A percentile compares a stretch with the other conserved stretches of the same genome.
Conservation (phyloP, 2,888 invertebrate species). For the Lasioglossum pauxillum region DNA sequence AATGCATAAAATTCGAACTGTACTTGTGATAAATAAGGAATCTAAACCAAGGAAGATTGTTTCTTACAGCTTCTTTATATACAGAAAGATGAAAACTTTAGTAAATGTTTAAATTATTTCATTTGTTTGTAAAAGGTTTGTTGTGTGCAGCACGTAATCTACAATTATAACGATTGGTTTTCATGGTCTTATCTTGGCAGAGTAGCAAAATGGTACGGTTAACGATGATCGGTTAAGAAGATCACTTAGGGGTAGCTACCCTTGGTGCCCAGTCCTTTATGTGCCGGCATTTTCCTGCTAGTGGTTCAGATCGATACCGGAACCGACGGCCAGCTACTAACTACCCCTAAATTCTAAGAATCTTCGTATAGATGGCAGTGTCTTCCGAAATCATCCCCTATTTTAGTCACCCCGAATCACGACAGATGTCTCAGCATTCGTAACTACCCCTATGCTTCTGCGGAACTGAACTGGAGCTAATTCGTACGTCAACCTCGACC, state of each 20-base stretch:
- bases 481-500: neutral
- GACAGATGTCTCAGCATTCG: conserved; percentile 62
- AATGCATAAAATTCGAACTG: no score
- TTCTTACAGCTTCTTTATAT: neutral
- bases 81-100: neutral
- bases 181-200: conserved; percentile 11
- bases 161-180: neutral
- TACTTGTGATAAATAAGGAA: neutral
- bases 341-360: conserved; percentile 43
- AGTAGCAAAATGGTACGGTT: conserved; percentile 33
- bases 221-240: conserved; percentile 81
- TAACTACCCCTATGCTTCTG: conserved; percentile 3
- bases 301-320: conserved; percentile 70
- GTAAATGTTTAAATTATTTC: neutral
- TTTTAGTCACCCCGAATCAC: conserved; percentile 57
- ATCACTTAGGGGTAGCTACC: conserved; percentile 60
- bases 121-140: neutral
- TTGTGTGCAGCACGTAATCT: neutral
- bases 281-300: conserved; percentile 40
- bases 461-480: neutral
- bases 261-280: conserved; percentile 33
- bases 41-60: neutral
- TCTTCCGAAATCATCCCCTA: conserved; percentile 63
- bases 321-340: conserved; percentile 40
- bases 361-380: conserved; percentile 69